Base-by-base conservation (phyloP, 1,140 invertebrate genomes). In the Hypothenemus hampei region DNA sequence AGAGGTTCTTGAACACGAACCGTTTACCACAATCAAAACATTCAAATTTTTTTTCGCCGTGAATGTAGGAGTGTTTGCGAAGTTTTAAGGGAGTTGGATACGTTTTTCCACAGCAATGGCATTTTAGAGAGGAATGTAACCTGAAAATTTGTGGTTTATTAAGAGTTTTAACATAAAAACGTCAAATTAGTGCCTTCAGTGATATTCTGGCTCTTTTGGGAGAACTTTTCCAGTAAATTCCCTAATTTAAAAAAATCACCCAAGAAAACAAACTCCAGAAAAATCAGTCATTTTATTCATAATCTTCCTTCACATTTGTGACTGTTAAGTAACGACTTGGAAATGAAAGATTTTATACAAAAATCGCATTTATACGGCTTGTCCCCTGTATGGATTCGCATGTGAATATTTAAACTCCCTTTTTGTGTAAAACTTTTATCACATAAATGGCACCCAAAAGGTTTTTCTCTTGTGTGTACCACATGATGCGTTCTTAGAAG, bases 351-450 rank as follows among this genome's bases (percentile, higher is more conserved):
- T 56, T 67, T 69, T 5, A 40, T 55, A 49, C 76, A 78, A 22
- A 69, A 33, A 15, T 58, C 22, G 51, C 75, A 77, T 21, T 64
- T 64, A 46, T 69, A 74, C 0, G 73, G 73, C 40, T 72, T 74
- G 48, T 76, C 74, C 5, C 74, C 74, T 0, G 72, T 68, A 63
- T 83, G 81, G 41, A 80, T 77, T 64, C 80, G 78, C 77, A 80
- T 79, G 62, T 83, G 81, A 47, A 81, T 78, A 53, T 76, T 81
- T 1, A 61, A 33, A 21, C 45, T 61, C 11, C 57, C 52, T 21
- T 61, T 61, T 19, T 57, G 57, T 0, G 58, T 58, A 37, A 68
- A 73, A 49, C 57, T 59, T 56, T 71, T 72, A 22, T 57, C 59
- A 40, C 71, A 73, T 4, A 60, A 18, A 10, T 52, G 44, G 51